These are phyloP conservation scores for Thamnophis sirtalis DNA, from an alignment of 2,113 vertebrate genomes.

Conservation along the genomic window DNA sequence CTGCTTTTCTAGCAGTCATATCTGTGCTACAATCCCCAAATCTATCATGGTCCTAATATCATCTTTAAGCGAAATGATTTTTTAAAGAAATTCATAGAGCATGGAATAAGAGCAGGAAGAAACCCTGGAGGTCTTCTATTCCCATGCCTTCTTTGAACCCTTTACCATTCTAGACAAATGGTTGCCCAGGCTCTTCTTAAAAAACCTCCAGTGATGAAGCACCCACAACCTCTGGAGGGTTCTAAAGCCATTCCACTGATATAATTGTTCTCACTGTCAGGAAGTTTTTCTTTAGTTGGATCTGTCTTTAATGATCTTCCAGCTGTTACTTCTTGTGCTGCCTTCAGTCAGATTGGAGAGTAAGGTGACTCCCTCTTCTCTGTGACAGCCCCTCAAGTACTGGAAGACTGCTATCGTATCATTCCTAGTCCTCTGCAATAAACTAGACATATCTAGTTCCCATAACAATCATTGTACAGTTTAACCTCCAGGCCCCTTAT, in stretches of 20 bases:
- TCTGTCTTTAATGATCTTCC: background rate
- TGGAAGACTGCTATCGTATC: background rate
- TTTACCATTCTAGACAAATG: background rate
- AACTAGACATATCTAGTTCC: background rate
- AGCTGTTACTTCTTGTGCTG: background rate
- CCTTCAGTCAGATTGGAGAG: too few species aligned
- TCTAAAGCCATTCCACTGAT: background rate
- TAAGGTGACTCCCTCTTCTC: too few species aligned
- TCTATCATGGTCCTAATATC: background rate
- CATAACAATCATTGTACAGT: background rate
- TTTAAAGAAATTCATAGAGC: background rate
- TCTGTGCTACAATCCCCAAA: background rate
- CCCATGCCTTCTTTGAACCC: too few species aligned
- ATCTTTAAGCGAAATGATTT: background rate
- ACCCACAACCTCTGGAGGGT: background rate
- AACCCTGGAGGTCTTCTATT: background rate
- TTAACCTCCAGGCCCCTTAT: background rate
- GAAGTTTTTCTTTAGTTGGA: background rate
- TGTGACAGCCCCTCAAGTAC: background rate
- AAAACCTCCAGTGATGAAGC: background rate
- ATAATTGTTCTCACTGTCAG: background rate
- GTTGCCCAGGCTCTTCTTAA: background rate
- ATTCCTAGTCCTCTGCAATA: background rate
- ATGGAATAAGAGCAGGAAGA: background rate
- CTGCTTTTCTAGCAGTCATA: constrained; percentile 26